phyloP scores from a whole-genome alignment of 2,888 invertebrate species.

The Chrysomela aeneicollis region DNA sequence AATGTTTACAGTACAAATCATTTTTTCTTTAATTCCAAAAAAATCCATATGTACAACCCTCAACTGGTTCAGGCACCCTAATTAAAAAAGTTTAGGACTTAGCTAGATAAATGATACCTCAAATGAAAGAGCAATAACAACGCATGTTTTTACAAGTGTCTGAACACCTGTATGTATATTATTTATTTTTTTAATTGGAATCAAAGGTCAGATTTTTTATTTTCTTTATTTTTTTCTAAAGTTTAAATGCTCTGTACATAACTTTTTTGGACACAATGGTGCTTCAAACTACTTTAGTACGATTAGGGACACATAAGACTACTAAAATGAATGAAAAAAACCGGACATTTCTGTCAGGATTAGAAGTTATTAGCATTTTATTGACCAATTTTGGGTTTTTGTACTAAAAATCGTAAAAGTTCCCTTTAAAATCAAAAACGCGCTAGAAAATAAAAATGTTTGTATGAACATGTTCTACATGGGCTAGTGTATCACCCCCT shows the following conservation, averaged over 20 bases:
- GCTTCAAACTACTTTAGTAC: conserved; percentile 13
- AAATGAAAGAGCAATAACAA: conserved; percentile 1
- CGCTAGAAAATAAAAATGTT: no score
- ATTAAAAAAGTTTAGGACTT: neutral
- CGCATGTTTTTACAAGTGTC: conserved; percentile 4
- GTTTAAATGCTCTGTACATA: neutral
- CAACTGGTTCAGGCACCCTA: conserved; percentile 11
- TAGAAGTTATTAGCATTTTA: no score
- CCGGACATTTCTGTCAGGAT: neutral
- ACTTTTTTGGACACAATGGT: conserved; percentile 10
- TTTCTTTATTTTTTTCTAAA: conserved; percentile 9
- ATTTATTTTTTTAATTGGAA: conserved; percentile 14
- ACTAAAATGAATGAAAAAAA: no score
- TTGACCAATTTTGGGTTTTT: no score
- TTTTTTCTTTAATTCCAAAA: conserved; percentile 9
- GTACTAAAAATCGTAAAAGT: no score
- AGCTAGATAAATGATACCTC: conserved; percentile 7
- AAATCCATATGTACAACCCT: conserved; percentile 14
- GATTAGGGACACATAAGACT: neutral
- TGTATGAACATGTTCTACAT: no score
- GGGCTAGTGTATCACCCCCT: no score
- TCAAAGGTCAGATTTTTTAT: conserved; percentile 10
- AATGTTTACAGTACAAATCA: conserved; percentile 4
- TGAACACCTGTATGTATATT: neutral
- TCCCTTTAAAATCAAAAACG: no score